phyloP scores from a whole-genome alignment of 2,797 vertebrate genomes.

The Leuciscus waleckii region DNA sequence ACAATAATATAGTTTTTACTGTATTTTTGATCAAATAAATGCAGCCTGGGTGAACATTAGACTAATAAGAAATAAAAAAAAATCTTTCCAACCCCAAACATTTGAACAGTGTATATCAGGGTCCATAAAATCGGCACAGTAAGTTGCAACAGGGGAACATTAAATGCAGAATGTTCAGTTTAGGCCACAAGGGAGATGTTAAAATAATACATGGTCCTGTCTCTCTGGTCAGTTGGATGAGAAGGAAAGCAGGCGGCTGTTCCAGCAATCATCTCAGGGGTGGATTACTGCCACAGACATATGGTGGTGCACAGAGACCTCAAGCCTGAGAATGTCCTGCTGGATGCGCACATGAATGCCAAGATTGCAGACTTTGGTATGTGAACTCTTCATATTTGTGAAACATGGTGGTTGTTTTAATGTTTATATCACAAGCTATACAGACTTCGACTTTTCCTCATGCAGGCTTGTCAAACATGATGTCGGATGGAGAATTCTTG shows the following conservation, averaged over 20 bases:
- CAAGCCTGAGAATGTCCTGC: slow-evolving; percentile 97
- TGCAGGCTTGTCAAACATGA: slow-evolving; percentile 98
- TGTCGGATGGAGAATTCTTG: slow-evolving; percentile 99
- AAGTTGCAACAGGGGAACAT: not conserved
- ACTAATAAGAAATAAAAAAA: not conserved
- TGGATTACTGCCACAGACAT: slow-evolving; percentile 98
- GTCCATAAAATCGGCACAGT: not conserved
- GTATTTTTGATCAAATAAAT: not conserved
- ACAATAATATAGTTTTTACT: not conserved
- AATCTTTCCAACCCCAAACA: not conserved
- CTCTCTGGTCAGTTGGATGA: slow-evolving; percentile 88
- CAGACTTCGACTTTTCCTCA: not conserved
- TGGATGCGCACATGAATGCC: slow-evolving; percentile 98
- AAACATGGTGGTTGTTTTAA: not conserved
- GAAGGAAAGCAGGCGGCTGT: slow-evolving; percentile 95
- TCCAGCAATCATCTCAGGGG: slow-evolving; percentile 99
- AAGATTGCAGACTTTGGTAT: slow-evolving; percentile 97
- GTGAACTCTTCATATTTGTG: slow-evolving; percentile 65
- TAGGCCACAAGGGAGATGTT: not conserved
- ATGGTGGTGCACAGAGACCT: slow-evolving; percentile 99
- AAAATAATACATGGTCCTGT: slow-evolving; percentile 11
- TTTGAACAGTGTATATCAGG: not conserved
- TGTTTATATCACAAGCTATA: not conserved
- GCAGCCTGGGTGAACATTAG: not conserved
- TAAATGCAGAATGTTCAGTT: not conserved